Conservation (phyloP, 1,140 invertebrate genomes). For the Metopolophium dirhodum region DNA sequence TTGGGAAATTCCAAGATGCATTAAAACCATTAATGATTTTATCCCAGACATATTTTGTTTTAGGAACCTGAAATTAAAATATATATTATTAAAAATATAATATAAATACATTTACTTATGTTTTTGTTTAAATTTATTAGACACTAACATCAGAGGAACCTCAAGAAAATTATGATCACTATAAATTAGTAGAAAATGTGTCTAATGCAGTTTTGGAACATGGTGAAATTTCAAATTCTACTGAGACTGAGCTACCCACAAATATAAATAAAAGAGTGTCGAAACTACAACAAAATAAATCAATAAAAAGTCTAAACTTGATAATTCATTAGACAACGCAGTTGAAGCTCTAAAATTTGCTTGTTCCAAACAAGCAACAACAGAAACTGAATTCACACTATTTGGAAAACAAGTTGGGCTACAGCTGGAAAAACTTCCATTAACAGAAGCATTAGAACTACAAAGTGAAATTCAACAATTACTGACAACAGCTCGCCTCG, state of each 20-base stretch:
- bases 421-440: slow-evolving; percentile 59
- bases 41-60: slow-evolving; percentile 45
- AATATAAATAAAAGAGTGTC: slow-evolving; percentile 8
- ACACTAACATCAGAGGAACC: background rate
- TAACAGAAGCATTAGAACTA: background rate
- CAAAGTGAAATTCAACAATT: background rate
- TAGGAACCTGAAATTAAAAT: slow-evolving; percentile 56
- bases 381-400: slow-evolving; percentile 31
- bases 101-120: background rate
- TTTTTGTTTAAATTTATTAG: too few relatives aligned
- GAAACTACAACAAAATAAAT: background rate
- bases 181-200: too few relatives aligned
- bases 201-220: too few relatives aligned
- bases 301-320: background rate
- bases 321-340: slow-evolving; percentile 29
- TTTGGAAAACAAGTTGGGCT: slow-evolving; percentile 59
- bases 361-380: background rate
- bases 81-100: slow-evolving; percentile 57
- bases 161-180: background rate
- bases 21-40: slow-evolving; percentile 6
- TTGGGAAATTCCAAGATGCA: slow-evolving; percentile 62
- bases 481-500: background rate
- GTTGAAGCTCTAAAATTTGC: background rate
- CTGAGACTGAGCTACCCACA: too few relatives aligned
- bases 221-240: too few relatives aligned